Evolutionary conservation across 2,113 vertebrate genomes (phyloP).

Genomic region (Hippocampus guttulatus): DNA sequence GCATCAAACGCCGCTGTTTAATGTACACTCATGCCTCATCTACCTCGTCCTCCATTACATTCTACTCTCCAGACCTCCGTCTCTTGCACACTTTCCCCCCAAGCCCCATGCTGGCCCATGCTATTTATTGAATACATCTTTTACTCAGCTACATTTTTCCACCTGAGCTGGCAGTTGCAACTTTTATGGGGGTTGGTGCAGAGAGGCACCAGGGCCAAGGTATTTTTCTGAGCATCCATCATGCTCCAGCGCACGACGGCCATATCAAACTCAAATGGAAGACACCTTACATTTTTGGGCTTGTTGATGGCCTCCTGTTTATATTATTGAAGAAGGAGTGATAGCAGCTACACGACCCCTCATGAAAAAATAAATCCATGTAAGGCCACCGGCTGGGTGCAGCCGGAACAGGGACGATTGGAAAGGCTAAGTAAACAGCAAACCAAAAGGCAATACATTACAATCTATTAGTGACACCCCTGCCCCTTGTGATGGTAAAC

Average conservation of each 20-base stretch:
- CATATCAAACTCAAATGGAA: conserved; percentile 84
- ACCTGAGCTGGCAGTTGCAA: conserved; percentile 97
- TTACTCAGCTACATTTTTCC: conserved; percentile 96
- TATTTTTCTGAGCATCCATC: conserved; percentile 73
- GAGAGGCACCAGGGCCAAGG: conserved; percentile 54
- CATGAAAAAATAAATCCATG: conserved; percentile 92
- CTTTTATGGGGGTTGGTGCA: conserved; percentile 79
- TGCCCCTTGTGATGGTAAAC: too few species aligned
- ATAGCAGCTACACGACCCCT: conserved; percentile 84
- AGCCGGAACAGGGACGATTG: conserved; percentile 81
- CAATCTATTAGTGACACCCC: conserved; percentile 82
- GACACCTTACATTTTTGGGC: conserved; percentile 73
- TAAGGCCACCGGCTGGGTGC: conserved; percentile 90
- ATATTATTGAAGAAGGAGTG: conserved; percentile 78
- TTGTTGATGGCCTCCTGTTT: conserved; percentile 59
- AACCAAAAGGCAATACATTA: conserved; percentile 81
- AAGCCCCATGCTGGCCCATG: conserved; percentile 94
- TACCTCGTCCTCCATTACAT: conserved; percentile 89
- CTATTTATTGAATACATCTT: conserved; percentile 99
- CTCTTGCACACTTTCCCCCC: conserved; percentile 90
- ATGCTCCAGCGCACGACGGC: conserved; percentile 82
- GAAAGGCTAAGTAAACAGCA: conserved; percentile 88
- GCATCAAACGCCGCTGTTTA: conserved; percentile 93
- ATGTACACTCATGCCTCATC: conserved; percentile 99
- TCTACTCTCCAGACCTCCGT: conserved; percentile 90